Base-by-base conservation (phyloP, 2,113 vertebrate species). In the Echinops telfairi region DNA sequence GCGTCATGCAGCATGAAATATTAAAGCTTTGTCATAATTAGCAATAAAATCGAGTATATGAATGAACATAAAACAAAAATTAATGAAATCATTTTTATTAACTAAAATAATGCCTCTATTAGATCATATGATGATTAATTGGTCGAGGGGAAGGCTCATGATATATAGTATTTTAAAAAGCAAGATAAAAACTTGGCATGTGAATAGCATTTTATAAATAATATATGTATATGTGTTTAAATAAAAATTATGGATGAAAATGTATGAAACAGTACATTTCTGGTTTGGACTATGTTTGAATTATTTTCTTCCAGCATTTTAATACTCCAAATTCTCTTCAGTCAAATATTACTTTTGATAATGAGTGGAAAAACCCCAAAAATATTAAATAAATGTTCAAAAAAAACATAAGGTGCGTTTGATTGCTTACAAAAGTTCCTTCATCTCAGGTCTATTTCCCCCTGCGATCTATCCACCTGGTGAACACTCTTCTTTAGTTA, bases 361-460 rank as follows among this genome's bases (percentile, higher is more conserved):
- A 43, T 8, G 62, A 23, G 23, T 9, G 23, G 23, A 23, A 64
- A 64, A 78, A 83, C 33, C 0, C 2, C 29, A 29, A 38, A 20
- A 76, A 38, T 95, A 17, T 23, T 89, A 91, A 89, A 64, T 89
- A 80, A 89, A 93, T 70, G n/a, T 91, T 94, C 75, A 76, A 71
- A 90, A 36, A 79, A 94, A 86, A 64, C 15, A 83, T 38, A 62
- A 53, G 15, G 0, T 38, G 19, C 77, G 8, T 86, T 73, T 62
- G 38, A 31, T 68, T 83, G 83, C 31, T n/a, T 93, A 2, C 81
- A 71, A 16, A 31, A 53, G 77, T 87, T 75, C 29, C 31, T 83
- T 80, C 19, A 23, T 70, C 3, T 6, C 10, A 47, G 79, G 4
- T n/a, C 20, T 19, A 0, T 93, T 85, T 90, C 57, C 78, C 11